Evolutionary conservation across 2,797 vertebrate genomes (phyloP), one percentile per base, ranked within the genome.

Genomic region (Crocidura indochinensis): DNA sequence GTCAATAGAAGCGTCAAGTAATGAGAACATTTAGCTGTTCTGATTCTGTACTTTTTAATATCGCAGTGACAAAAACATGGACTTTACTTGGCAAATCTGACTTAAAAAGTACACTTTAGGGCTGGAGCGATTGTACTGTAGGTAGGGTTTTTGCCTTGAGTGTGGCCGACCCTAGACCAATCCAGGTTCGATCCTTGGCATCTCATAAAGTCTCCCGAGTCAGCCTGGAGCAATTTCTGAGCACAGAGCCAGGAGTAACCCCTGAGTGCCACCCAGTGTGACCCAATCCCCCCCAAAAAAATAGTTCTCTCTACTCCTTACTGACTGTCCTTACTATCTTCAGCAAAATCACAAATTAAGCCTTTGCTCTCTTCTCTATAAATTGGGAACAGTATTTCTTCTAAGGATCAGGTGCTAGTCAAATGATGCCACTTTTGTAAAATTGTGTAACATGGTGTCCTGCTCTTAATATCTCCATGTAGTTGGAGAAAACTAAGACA

Each of bases 1-100:
- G 68, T 72, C 88, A 94, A 88, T 68, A 91, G 81, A 94, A 64
- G n/a, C 73, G 80, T 91, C 60, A 71, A 72, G 27, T 85, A 79
- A 75, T 69, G 62, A 90, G 81, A 49, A 74, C 89, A 67, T 89
- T 86, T 69, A 75, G 77, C 85, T 94, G 94, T 93, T 88, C 82
- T 84, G 19, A 87, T 93, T 85, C 82, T 86, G 24, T 74, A 47
- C 20, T 20, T 94, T 87, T 67, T 68, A 92, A 56, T 85, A 84
- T 44, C 51, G 8, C 26, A 72, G 68, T 74, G 22, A 89, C 44
- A 89, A 65, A 20, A 87, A 1, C 71, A 29, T 44, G 44, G 31
- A 15, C 75, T 87, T 93, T 79, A 77, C 44, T 38, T 68, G 73
- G 62, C 65, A 51, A 82, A 44, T 71, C 75, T 67, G 56, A 86